Percentiles rank a stretch among this genome's conserved stretches.
Conservation (phyloP, 2,888 invertebrate species). For the Ophioninae sp. region DNA sequence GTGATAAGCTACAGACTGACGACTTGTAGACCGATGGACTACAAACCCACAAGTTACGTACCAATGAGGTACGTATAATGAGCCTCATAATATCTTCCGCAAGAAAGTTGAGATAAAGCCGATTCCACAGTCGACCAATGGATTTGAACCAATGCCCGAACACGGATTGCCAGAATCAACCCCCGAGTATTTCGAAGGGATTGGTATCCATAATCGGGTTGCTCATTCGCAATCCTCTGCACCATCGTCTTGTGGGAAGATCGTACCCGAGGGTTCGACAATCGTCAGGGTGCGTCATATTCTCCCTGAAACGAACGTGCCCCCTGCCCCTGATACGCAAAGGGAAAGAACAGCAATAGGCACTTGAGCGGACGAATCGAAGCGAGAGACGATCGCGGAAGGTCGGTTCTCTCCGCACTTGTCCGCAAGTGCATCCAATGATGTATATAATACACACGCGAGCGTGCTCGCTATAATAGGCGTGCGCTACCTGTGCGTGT, state of each 20-base stretch:
- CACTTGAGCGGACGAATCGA: conserved; percentile 22
- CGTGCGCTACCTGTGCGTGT: conserved; percentile 59
- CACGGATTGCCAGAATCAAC: not conserved
- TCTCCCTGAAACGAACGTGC: not conserved
- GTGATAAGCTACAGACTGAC: no score
- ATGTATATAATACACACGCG: conserved; percentile 33
- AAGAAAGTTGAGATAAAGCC: no score
- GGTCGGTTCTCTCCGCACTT: conserved; percentile 47
- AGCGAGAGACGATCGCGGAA: conserved; percentile 51
- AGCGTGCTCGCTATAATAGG: conserved; percentile 41
- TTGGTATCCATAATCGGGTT: not conserved
- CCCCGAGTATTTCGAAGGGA: not conserved
- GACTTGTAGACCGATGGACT: no score
- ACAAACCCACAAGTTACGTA: no score
- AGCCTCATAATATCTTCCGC: no score
- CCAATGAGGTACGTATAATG: no score
- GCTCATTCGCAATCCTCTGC: not conserved
- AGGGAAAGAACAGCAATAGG: conserved; percentile 9
- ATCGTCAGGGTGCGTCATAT: conserved; percentile 9
- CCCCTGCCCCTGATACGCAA: not conserved
- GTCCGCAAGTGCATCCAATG: conserved; percentile 51
- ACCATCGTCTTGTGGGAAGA: not conserved
- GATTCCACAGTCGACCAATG: no score
- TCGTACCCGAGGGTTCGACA: not conserved
- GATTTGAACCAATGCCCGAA: not conserved